Conservation (phyloP, 2,888 invertebrate genomes). For the Melikaiella ostensackeni region DNA sequence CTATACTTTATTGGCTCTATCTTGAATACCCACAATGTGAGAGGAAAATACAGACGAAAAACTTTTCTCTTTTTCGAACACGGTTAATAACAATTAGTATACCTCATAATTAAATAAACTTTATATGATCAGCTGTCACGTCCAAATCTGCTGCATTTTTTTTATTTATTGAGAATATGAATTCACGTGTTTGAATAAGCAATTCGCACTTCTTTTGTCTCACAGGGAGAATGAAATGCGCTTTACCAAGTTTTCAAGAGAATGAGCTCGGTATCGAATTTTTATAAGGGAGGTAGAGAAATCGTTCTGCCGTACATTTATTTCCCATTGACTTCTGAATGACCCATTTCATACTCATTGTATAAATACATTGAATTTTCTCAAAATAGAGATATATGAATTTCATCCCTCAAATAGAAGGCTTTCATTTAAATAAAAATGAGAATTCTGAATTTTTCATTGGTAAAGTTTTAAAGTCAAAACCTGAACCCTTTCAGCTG, state of each 20-base stretch:
- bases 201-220: not conserved
- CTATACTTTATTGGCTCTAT: too few relatives aligned
- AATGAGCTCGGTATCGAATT: conserved; percentile 2
- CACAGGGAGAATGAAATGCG: conserved; percentile 1
- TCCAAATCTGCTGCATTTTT: not conserved
- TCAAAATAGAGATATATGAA: not conserved
- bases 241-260: conserved; percentile 19
- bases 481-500: too few relatives aligned
- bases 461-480: not conserved
- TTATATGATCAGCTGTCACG: too few relatives aligned
- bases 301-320: not conserved
- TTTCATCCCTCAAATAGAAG: not conserved
- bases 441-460: not conserved
- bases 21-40: too few relatives aligned
- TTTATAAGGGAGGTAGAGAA: conserved; percentile 12
- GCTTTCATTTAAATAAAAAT: not conserved
- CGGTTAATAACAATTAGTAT: too few relatives aligned
- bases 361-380: not conserved
- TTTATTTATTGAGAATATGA: not conserved
- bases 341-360: conserved; percentile 7
- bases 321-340: conserved; percentile 7
- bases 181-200: not conserved
- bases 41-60: too few relatives aligned
- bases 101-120: too few relatives aligned
- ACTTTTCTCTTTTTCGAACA: too few relatives aligned